Percentiles rank a stretch among this genome's conserved stretches.
Conservation (phyloP, 37 sponge, comb jelly and placozoan genomes). For the Corticium candelabrum region DNA sequence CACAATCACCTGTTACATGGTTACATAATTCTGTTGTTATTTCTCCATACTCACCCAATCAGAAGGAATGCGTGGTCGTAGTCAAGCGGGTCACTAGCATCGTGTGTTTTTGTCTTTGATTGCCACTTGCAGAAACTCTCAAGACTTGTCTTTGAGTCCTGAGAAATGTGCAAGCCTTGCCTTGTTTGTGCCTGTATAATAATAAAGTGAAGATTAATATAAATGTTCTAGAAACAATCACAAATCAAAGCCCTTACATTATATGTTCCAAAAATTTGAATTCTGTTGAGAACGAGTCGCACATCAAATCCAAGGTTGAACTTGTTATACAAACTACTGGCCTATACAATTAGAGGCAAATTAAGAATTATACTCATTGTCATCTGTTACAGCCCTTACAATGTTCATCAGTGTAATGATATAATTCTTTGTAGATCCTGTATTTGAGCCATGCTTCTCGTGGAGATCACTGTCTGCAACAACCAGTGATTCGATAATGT, state of each 20-base stretch:
- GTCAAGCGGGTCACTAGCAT: not conserved
- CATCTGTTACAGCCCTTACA: not conserved
- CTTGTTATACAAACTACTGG: not conserved
- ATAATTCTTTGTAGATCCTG: not conserved
- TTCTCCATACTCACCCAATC: not conserved
- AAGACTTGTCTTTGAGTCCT: not conserved
- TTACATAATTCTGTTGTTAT: no score
- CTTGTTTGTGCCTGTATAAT: not conserved
- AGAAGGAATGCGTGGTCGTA: not conserved
- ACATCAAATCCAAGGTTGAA: not conserved
- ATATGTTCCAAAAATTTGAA: not conserved
- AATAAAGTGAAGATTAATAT: not conserved
- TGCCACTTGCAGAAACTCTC: conserved; percentile 2
- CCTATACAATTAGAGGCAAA: not conserved
- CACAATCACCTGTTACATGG: no score
- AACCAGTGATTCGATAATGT: not conserved
- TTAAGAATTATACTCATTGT: not conserved
- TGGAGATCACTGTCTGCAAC: not conserved
- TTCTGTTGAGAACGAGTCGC: not conserved
- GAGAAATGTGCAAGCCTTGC: not conserved
- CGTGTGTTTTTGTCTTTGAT: not conserved
- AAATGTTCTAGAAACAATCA: not conserved
- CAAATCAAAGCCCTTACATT: not conserved
- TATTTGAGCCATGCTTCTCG: not conserved
- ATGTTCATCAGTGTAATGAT: not conserved